Base-by-base conservation (phyloP, 2,797 vertebrate genomes). In the Mormyrops attenuatus region DNA sequence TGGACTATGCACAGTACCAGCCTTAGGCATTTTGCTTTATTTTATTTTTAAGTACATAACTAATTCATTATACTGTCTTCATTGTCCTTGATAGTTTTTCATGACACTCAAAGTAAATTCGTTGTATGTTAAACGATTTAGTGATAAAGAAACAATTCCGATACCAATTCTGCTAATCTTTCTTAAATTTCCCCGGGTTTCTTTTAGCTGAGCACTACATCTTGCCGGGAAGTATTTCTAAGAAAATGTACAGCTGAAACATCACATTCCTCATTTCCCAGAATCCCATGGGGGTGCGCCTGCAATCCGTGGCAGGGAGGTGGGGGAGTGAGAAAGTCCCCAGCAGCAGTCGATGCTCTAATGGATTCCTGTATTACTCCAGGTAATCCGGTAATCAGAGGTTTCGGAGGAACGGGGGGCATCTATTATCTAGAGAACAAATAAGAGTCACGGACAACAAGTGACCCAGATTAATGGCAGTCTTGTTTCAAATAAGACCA, bases 391-490 rank as follows among this genome's bases (percentile, higher is more conserved):
- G 60, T 95, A 94, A 95, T 95, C 94, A 94, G 89, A 91, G 90
- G 93, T 94, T 94, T 38, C 57, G 66, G 89, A 88, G 90, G 92
- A 92, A 91, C 92, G 92, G 41, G 80, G 80, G 41, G 38, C 92
- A 96, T 96, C 92, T 92, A 94, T 96, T 95, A 95, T 91, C 91
- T 88, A 47, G 77, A 90, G 92, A 94, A 92, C 93, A 95, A 95
- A 95, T 95, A 94, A 93, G 94, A 94, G 93, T 94, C 93, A 93
- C 34, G 90, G 92, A 93, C 92, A 91, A 94, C 95, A 94, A 93
- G 94, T 94, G 94, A 93, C 93, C 90, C 93, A 93, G 94, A 95
- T 95, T 94, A 96, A 95, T 94, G 92, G 94, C 92, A 92, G 90
- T 91, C 91, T 92, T 94, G 93, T 93, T 94, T 94, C 94, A 93